Percentiles rank a stretch among this genome's conserved stretches.
Conservation (phyloP, 2,113 vertebrate genomes). For the Lates calcarifer region DNA sequence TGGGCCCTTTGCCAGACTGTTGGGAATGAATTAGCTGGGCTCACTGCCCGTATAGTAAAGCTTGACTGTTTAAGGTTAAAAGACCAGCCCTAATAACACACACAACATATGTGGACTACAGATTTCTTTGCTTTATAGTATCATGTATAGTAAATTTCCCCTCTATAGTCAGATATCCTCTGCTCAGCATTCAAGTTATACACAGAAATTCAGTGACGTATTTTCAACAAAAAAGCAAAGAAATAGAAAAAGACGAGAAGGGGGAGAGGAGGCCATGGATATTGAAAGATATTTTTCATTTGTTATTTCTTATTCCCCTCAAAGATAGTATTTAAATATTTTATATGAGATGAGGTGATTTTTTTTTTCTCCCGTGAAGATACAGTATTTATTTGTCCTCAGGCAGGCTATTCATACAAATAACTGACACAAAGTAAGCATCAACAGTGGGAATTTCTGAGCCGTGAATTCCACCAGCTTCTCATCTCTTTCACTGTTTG, state of each 20-base stretch:
- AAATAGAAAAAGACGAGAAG: conserved; percentile 1
- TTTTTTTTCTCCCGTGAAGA: conserved; percentile 19
- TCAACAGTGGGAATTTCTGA: conserved; percentile 59
- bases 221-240: background rate
- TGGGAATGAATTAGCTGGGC: conserved; percentile 81
- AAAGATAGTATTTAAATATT: conserved; percentile 64
- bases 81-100: conserved; percentile 48
- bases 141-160: conserved; percentile 15
- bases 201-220: background rate
- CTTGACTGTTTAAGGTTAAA: conserved; percentile 71
- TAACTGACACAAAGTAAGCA: conserved; percentile 52
- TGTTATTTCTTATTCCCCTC: conserved; percentile 34
- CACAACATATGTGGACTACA: conserved; percentile 50
- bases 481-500: conserved; percentile 47
- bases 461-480: conserved; percentile 53
- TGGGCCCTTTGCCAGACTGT: conserved; percentile 73
- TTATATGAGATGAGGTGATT: conserved; percentile 40
- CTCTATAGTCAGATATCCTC: background rate
- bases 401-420: conserved; percentile 52
- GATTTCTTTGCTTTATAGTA: conserved; percentile 44
- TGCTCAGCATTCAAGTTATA: conserved; percentile 1
- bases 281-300: conserved; percentile 39
- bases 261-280: conserved; percentile 12
- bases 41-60: conserved; percentile 72
- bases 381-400: conserved; percentile 56